These are phyloP conservation scores for Bellardia pandia DNA, from an alignment of 2,888 invertebrate species.

Conservation along the genomic window DNA sequence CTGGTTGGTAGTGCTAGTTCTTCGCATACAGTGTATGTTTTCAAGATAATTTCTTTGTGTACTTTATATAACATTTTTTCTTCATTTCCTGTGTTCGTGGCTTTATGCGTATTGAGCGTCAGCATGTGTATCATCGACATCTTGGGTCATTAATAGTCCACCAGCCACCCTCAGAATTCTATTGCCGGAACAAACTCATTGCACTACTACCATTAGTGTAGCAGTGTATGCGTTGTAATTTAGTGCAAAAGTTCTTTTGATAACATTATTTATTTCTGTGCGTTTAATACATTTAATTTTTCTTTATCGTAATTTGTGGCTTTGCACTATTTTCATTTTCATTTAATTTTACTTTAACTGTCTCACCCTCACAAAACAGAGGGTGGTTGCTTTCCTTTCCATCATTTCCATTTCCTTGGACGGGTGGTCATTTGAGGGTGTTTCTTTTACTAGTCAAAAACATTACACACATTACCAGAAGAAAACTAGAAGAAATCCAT, in stretches of 20 bases:
- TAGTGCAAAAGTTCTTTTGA: conserved; percentile 69
- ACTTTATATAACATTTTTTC: conserved; percentile 24
- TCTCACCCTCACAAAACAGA: conserved; percentile 3
- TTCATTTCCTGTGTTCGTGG: conserved; percentile 50
- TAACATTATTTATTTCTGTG: conserved; percentile 70
- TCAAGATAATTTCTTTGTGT: conserved; percentile 61
- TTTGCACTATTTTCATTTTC: conserved; percentile 66
- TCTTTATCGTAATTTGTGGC: conserved; percentile 73
- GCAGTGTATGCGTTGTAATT: conserved; percentile 60
- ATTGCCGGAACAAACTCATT: conserved; percentile 47
- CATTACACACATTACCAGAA: not conserved
- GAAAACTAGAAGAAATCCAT: not conserved
- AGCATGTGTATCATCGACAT: conserved; percentile 41
- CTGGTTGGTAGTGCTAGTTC: conserved; percentile 16
- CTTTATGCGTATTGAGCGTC: not conserved
- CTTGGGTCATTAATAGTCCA: conserved; percentile 46
- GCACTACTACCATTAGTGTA: conserved; percentile 25
- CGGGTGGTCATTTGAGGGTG: conserved; percentile 41
- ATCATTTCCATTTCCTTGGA: not conserved
- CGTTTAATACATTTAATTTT: conserved; percentile 69
- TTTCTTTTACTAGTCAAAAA: conserved; percentile 20
- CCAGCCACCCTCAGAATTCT: conserved; percentile 57
- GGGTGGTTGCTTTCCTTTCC: conserved; percentile 20
- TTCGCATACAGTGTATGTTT: not conserved
- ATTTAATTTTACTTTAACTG: conserved; percentile 53